Evolutionary conservation across 2,113 vertebrate genomes (phyloP), one percentile per base, ranked within the genome.

Genomic region (Paraplagusia blochii): DNA sequence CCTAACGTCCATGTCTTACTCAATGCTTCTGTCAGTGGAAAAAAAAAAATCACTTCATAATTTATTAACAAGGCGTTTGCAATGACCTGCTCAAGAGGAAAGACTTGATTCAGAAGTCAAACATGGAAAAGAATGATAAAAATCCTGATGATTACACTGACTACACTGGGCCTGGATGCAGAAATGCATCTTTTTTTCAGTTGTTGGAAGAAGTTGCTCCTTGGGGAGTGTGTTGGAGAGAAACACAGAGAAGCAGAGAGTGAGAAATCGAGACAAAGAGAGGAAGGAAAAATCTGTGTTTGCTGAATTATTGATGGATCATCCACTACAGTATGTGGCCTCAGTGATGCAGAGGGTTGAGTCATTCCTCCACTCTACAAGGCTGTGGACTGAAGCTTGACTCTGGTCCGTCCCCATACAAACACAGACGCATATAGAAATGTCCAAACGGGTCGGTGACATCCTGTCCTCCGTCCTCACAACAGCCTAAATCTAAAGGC

Each of bases 231-330:
- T 44, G 38, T 48, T 34, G 65, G 52, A 81, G 72, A 69, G 33
- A 36, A 49, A 50, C 44, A 29, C 42, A 50, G 58, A 15, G 47
- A 13, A 43, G n/a, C 1, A 34, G 64, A 9, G 29, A 46, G 59
- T 39, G 51, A 53, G 52, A 8, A n/a, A 22, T 40, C 17, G 56
- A 8, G 53, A 75, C 22, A 52, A 53, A 22, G 49, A 75, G 60
- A 76, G 72, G 72, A 62, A 71, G 58, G 69, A 63, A 50, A 81
- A 76, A 80, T 80, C 67, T 60, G 53, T 85, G 53, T 87, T 75
- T 80, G 62, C 70, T 90, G 76, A 89, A 90, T 88, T 83, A 90
- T 90, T 87, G 67, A 90, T 86, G 63, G 44, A 52, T 82, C 62
- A 4, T 29, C 22, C 6, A 6, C 22, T 29, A 29, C 84, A 74